Evolutionary conservation across 1,140 invertebrate genomes (phyloP).

Genomic region (Magallana ariakensis): DNA sequence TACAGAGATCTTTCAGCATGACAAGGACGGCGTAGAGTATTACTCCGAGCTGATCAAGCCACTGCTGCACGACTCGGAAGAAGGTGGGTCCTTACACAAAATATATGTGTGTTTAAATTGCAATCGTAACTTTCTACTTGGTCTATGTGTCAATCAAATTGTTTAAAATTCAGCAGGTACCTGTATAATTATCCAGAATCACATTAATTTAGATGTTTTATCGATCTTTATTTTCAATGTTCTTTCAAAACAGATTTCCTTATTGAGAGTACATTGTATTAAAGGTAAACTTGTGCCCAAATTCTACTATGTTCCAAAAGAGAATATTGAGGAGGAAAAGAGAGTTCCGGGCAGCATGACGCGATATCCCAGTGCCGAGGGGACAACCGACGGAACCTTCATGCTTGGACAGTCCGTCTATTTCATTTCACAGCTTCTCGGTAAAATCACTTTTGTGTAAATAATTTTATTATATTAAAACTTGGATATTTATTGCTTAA

Average conservation of each 20-base stretch:
- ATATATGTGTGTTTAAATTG: too few relatives aligned
- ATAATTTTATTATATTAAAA: too few relatives aligned
- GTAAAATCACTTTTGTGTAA: slow-evolving; percentile 66
- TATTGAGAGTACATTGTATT: not conserved
- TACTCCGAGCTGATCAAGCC: slow-evolving; percentile 89
- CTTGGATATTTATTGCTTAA: too few relatives aligned
- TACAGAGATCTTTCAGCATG: slow-evolving; percentile 82
- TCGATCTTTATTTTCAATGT: too few relatives aligned
- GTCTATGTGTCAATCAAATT: too few relatives aligned
- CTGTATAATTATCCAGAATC: too few relatives aligned
- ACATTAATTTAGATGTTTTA: too few relatives aligned
- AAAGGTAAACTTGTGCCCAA: slow-evolving; percentile 88
- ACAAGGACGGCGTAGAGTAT: slow-evolving; percentile 94
- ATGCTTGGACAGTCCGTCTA: slow-evolving; percentile 97
- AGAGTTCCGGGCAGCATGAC: slow-evolving; percentile 86
- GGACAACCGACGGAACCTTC: slow-evolving; percentile 83
- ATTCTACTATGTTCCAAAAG: slow-evolving; percentile 95
- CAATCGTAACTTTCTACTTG: too few relatives aligned
- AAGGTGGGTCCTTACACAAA: slow-evolving; percentile 63
- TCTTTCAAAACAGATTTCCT: too few relatives aligned
- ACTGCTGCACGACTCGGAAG: slow-evolving; percentile 73
- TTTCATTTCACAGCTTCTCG: slow-evolving; percentile 94
- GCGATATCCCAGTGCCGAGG: slow-evolving; percentile 83
- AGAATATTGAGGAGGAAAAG: slow-evolving; percentile 88
- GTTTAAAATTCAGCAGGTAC: too few relatives aligned